Base-by-base conservation (phyloP, 2,797 vertebrate genomes). In the Myripristis jacobus region DNA sequence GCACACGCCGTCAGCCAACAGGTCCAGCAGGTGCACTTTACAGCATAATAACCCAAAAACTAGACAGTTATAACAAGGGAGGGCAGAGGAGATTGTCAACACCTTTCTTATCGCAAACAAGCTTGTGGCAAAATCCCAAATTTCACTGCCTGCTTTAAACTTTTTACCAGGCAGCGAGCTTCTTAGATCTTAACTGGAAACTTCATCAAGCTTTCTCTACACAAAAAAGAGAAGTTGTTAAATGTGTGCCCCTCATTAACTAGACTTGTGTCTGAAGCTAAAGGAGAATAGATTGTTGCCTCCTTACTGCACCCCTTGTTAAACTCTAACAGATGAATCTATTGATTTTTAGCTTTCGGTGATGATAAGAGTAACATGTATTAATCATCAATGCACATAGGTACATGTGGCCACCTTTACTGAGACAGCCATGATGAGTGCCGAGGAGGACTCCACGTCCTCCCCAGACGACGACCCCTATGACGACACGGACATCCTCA, bases 401-500 rank as follows among this genome's bases (percentile, higher is more conserved):
- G 97, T 98, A 68, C 98, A 99, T 0, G 97, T 99, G 73, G 93
- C 97, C 82, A 98, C 97, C 4, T 99, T 94, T 82, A 97, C 96
- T 0, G 98, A 98, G 36, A 90, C 98, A 36, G 92, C 95, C 64
- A 98, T 99, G 96, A 91, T 99, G 85, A 99, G 97, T 0, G 97
- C 96, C 0, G 97, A 99, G 0, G 98, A 99, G 73, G 97, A 99
- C 90, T 98, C 98, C 0, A 97, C 97, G 0, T 99, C 98, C 1
- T 99, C 98, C 0, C 97, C 96, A 0, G 98, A 99, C 48, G 98
- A 99, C 46, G 98, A 97, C 12, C 95, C 95, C 16, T 99, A 98
- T 0, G 98, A 99, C 3, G 98, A 99, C 92, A 96, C 97, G 0
- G 98, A 99, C 85, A 99, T 99, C 82, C 96, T 99, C 66, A 98